Percentiles rank a stretch among this genome's conserved stretches.
These are phyloP conservation scores for Apamea epomidion DNA, from an alignment of 2,888 invertebrate genomes.

Conservation along the genomic window DNA sequence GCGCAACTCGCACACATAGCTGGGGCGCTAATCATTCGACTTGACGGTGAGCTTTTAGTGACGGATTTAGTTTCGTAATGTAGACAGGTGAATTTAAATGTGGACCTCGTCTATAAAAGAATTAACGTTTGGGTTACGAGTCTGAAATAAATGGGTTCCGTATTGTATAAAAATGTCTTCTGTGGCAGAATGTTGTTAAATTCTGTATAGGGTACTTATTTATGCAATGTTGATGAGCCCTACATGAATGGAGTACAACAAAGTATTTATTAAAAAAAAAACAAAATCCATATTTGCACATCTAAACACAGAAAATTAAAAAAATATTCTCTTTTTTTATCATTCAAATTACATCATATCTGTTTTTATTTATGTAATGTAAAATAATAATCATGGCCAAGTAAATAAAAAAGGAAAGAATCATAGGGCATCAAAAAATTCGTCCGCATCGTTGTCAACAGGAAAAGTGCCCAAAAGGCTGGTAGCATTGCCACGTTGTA, in stretches of 20 bases:
- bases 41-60: slow-evolving; percentile 32
- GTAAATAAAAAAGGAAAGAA: too few relatives aligned
- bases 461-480: too few relatives aligned
- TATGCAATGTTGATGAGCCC: too few relatives aligned
- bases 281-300: not conserved
- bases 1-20: slow-evolving; percentile 39
- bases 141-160: not conserved
- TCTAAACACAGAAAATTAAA: not conserved
- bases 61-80: slow-evolving; percentile 47
- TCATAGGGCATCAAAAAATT: too few relatives aligned
- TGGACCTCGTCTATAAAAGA: not conserved
- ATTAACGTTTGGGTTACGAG: not conserved
- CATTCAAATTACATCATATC: too few relatives aligned
- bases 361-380: too few relatives aligned
- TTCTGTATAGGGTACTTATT: too few relatives aligned
- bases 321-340: too few relatives aligned
- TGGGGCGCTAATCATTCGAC: slow-evolving; percentile 42
- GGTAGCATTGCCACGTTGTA: too few relatives aligned
- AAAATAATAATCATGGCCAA: too few relatives aligned
- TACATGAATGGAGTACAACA: too few relatives aligned
- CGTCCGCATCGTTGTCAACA: too few relatives aligned
- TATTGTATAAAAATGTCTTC: not conserved
- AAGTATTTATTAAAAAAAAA: not conserved
- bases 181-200: not conserved
- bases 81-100: slow-evolving; percentile 34